Conservation (phyloP, 2,113 vertebrate genomes). For the Syngnathoides biaculeatus region DNA sequence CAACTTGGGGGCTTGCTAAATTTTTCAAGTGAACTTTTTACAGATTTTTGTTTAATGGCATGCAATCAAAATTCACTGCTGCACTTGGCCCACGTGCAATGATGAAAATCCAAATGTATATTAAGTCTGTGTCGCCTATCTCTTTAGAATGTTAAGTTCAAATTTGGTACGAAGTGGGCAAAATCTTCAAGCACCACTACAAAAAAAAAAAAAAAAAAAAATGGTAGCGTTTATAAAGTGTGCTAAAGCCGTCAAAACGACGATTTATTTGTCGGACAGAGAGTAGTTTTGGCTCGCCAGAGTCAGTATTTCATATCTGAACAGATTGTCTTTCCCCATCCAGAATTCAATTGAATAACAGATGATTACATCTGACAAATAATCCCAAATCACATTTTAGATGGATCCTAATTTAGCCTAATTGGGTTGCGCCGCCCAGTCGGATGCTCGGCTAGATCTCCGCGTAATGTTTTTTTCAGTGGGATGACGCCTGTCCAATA, state of each 20-base stretch:
- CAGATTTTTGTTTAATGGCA: too few species aligned
- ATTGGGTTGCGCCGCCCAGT: constrained; percentile 56
- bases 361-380: constrained; percentile 4
- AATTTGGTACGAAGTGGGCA: too few species aligned
- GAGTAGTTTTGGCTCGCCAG: background rate
- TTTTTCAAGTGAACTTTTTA: too few species aligned
- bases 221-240: too few species aligned
- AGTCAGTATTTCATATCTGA: background rate
- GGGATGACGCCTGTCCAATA: constrained; percentile 51
- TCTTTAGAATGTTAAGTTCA: too few species aligned
- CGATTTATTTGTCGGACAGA: background rate
- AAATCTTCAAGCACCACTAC: too few species aligned
- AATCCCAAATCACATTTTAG: constrained; percentile 20
- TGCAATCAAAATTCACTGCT: too few species aligned
- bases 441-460: constrained; percentile 59
- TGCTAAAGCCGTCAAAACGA: background rate
- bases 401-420: constrained; percentile 53
- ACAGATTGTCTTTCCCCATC: constrained; percentile 3
- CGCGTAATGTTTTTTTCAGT: constrained; percentile 47
- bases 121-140: too few species aligned
- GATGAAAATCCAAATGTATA: too few species aligned
- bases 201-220: too few species aligned
- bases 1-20: too few species aligned
- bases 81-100: too few species aligned
- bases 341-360: constrained; percentile 10